A percentile compares a stretch with the other conserved stretches of the same genome.
Evolutionary conservation across 2,888 invertebrate species (phyloP).

Genomic region (Acrobasis suavella): DNA sequence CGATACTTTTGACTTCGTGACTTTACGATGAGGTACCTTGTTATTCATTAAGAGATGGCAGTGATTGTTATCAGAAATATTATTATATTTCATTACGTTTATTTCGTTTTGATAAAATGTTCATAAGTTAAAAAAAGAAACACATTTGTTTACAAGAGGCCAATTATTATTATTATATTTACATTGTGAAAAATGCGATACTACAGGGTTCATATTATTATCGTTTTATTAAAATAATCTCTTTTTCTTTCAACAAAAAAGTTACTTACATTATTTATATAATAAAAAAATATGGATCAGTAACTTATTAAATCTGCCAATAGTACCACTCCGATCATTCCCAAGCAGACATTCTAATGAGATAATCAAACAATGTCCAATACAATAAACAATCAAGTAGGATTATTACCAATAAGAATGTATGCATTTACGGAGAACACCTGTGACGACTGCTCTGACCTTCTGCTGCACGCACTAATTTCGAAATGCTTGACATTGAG

Average conservation of each 20-base stretch:
- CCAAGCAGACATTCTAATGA: slow-evolving; percentile 18
- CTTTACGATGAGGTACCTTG: slow-evolving; percentile 34
- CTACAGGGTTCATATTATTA: too few species aligned
- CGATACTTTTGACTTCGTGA: slow-evolving; percentile 43
- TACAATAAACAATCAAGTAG: slow-evolving; percentile 35
- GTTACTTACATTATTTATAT: too few species aligned
- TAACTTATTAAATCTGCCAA: too few species aligned
- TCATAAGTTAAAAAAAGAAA: too few species aligned
- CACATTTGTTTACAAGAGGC: too few species aligned
- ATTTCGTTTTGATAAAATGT: too few species aligned
- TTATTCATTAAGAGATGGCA: slow-evolving; percentile 68
- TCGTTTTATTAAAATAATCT: too few species aligned
- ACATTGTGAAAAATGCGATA: too few species aligned
- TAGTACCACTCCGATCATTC: neutral
- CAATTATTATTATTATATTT: too few species aligned
- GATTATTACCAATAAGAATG: slow-evolving; percentile 41
- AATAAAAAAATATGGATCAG: too few species aligned
- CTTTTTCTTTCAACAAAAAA: too few species aligned
- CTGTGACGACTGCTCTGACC: slow-evolving; percentile 52
- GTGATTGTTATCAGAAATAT: slow-evolving; percentile 12
- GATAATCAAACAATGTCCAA: slow-evolving; percentile 22
- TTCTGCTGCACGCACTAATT: slow-evolving; percentile 37
- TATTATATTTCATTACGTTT: neutral
- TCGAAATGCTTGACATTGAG: slow-evolving; percentile 1
- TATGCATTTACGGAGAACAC: slow-evolving; percentile 44